Evolutionary conservation across 1,140 invertebrate genomes (phyloP).

Genomic region (Argopecten irradians): DNA sequence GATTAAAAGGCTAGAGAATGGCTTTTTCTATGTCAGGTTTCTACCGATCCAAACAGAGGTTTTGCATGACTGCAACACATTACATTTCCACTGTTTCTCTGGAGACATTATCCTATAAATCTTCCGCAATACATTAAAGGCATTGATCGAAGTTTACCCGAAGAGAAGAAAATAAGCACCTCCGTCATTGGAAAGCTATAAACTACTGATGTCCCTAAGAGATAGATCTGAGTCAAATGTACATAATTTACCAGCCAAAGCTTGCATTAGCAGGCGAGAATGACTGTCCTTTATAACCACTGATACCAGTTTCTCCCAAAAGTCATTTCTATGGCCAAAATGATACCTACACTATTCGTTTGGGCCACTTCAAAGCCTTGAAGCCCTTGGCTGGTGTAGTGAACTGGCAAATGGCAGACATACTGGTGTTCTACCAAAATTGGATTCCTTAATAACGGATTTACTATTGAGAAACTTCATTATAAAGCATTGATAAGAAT

Average conservation of each 20-base stretch:
- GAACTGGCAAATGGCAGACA: not conserved
- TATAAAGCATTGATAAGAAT: too few relatives aligned
- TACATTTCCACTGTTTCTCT: not conserved
- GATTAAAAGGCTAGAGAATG: constrained; percentile 4
- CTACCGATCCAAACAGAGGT: not conserved
- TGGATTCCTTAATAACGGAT: not conserved
- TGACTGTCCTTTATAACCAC: constrained; percentile 12
- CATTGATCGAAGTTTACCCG: not conserved
- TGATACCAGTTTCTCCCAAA: not conserved
- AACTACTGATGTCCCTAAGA: not conserved
- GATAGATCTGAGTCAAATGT: not conserved
- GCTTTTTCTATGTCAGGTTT: not conserved
- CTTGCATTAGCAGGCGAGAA: constrained; percentile 19
- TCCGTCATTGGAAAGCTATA: constrained; percentile 11
- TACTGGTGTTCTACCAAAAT: not conserved
- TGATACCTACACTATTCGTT: not conserved
- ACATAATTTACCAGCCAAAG: constrained; percentile 10
- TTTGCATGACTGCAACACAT: constrained; percentile 12
- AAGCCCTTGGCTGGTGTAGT: not conserved
- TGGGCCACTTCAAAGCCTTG: not conserved
- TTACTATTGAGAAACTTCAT: not conserved
- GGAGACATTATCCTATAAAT: not conserved
- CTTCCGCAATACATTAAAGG: not conserved
- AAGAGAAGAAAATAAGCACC: constrained; percentile 9
- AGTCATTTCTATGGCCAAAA: not conserved